Evolutionary conservation across 2,888 invertebrate species (phyloP).

Genomic region (Eupithecia insigniata): DNA sequence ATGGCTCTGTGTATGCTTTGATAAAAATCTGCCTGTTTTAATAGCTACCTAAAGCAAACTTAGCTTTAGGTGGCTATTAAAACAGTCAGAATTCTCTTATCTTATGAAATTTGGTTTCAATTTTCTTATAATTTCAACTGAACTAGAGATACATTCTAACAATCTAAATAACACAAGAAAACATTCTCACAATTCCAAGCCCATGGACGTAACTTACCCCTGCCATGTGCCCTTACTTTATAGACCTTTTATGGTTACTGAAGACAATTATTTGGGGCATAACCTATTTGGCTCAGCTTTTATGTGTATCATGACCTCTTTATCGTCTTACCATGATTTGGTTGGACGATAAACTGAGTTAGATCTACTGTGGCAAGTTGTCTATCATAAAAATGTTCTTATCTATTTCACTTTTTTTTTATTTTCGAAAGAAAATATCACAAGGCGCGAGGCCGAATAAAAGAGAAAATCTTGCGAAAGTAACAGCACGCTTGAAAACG

Average conservation of each 20-base stretch:
- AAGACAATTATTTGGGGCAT: constrained; percentile 23
- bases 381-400: neutral
- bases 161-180: constrained; percentile 6
- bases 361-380: neutral
- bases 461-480: no score
- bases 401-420: neutral
- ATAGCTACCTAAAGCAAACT: no score
- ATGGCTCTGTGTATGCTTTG: no score
- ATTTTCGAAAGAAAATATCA: no score
- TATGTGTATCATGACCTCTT: constrained; percentile 32
- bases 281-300: constrained; percentile 36
- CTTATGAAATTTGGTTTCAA: no score
- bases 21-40: no score
- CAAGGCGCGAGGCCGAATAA: no score
- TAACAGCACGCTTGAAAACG: no score
- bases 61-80: no score
- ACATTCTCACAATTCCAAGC: neutral
- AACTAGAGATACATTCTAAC: neutral
- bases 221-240: constrained; percentile 21
- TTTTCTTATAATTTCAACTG: no score
- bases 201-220: constrained; percentile 5
- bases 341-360: neutral
- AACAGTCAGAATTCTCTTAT: no score
- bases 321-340: constrained; percentile 26
- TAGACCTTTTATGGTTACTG: constrained; percentile 26